Base-by-base conservation (phyloP, 2,888 invertebrate species). In the Vandiemenella viatica region DNA sequence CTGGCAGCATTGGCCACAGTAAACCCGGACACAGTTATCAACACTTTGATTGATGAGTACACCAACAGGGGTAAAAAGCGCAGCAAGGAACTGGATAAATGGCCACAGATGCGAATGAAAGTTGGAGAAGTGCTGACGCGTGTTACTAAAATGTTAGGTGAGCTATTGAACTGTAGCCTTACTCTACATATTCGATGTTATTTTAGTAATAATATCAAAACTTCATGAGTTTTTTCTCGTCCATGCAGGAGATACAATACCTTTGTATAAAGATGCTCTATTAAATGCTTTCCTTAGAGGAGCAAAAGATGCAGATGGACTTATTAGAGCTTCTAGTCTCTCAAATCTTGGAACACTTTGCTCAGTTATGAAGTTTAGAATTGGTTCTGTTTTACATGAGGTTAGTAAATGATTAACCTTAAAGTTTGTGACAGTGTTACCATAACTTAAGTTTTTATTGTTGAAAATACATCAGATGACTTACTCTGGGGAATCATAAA, bases 321-420 rank as follows among this genome's bases (percentile, higher is more conserved):
- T 85, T 21, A 75, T 90, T 38, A 72, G 87, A 58, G 77, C 88
- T 15, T 89, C 89, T 2, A 82, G 85, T 59, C 68, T 91, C 47
- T 87, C 89, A 1, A 88, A 87, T 64, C 69, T 91, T 40, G 89
- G 84, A 0, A 87, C 90, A 67, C 71, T 89, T 15, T 84, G 84
- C 57, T 71, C 78, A 55, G 74, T 83, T 4, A 66, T 91, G 40
- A 75, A 80, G 47, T 88, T 80, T 60, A 79, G 78, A 58, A 67
- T 90, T 5, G 84, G 84, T 21, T 68, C 75, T 50, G 74, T 81
- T 50, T 68, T 85, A 48, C 76, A 77, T 55, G 89, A 90, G 76
- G 87, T 84, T 64, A 59, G 63, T 61, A 53, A 37, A 15, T 13
- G 32, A 32, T 10, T 4, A 32, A 13, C 32, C n/a, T 4, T 4